Percentiles rank a stretch among this genome's conserved stretches.
These are phyloP conservation scores for Catocala sponsa DNA, from an alignment of 2,888 invertebrate species.

Conservation along the genomic window DNA sequence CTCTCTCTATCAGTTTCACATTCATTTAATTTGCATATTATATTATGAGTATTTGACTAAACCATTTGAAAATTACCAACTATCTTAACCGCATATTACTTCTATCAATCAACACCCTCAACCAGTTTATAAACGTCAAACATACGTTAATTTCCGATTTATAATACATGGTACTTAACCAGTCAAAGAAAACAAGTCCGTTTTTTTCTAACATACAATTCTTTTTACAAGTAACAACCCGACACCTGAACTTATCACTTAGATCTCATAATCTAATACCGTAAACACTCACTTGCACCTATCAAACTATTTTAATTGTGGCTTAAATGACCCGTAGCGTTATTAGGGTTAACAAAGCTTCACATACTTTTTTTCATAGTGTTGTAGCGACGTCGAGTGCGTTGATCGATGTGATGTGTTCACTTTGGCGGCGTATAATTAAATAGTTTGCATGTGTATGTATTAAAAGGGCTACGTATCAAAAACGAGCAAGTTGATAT, in stretches of 20 bases:
- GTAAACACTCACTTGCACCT: conserved; percentile 49
- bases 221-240: conserved; percentile 6
- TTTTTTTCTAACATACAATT: conserved; percentile 1
- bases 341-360: conserved; percentile 59
- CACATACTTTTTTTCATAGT: conserved; percentile 45
- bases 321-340: conserved; percentile 61
- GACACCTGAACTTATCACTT: conserved; percentile 23
- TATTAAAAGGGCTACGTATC: conserved; percentile 5
- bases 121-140: no score
- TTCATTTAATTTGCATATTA: no score
- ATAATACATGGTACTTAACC: no score
- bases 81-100: no score
- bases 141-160: not conserved
- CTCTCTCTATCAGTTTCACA: no score
- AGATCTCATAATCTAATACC: conserved; percentile 45
- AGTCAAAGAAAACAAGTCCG: no score
- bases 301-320: conserved; percentile 55
- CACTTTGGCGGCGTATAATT: conserved; percentile 74
- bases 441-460: conserved; percentile 53
- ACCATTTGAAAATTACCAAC: no score
- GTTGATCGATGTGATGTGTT: conserved; percentile 72
- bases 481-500: not conserved
- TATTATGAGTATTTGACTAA: no score
- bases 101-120: no score
- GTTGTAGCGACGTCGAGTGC: conserved; percentile 53